Evolutionary conservation across 2,113 vertebrate species (phyloP).

Genomic region (Heterocephalus glaber): DNA sequence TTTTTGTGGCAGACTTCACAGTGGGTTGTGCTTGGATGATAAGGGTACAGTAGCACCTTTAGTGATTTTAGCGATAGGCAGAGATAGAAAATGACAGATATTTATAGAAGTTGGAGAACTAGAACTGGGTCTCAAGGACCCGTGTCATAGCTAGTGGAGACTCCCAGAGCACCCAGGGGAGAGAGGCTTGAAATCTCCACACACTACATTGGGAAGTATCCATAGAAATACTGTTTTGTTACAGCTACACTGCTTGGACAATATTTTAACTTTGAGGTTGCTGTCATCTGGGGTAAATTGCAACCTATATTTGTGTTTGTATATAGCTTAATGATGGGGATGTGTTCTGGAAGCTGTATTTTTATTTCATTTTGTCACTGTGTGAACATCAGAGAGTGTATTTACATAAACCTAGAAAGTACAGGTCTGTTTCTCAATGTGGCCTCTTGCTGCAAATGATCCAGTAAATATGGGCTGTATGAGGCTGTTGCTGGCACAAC

Average conservation of each 20-base stretch:
- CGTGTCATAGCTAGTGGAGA: background rate
- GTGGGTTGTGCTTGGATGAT: background rate
- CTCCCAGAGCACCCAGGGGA: background rate
- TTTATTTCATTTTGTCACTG: background rate
- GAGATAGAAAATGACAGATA: background rate
- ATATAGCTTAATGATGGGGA: background rate
- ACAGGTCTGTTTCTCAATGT: no score
- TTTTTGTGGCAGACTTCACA: background rate
- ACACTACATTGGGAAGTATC: background rate
- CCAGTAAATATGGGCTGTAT: no score
- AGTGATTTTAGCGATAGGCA: background rate
- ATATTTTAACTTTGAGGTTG: background rate
- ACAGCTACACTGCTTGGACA: background rate
- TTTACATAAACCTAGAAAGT: no score
- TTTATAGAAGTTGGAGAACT: background rate
- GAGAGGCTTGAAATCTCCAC: background rate
- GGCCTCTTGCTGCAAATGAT: background rate
- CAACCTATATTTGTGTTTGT: background rate
- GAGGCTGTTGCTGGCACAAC: no score
- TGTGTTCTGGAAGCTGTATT: background rate
- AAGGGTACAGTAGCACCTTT: background rate
- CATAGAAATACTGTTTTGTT: conserved; percentile 10
- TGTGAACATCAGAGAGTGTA: background rate
- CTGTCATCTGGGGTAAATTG: background rate
- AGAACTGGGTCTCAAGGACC: background rate